Base-by-base conservation (phyloP, 2,888 invertebrate genomes). In the Acanthoscelides obtectus region DNA sequence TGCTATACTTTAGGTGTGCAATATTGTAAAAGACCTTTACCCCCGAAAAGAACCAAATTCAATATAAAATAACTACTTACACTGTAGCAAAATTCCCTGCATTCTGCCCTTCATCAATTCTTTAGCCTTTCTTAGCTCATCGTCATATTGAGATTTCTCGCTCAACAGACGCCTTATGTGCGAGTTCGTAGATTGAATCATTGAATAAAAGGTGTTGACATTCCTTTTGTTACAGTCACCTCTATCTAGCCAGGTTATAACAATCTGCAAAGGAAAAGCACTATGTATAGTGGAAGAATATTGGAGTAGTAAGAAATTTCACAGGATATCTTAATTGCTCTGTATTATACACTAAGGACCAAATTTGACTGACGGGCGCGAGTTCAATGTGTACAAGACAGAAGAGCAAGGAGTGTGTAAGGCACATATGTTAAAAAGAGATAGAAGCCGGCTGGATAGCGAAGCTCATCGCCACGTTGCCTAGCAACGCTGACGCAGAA, bases 101-200 rank as follows among this genome's bases (percentile, higher is more conserved):
- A 97, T 94, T 79, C 94, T 89, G 75, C 92, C 93, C 82, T 94
- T 93, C 86, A 95, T 92, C 78, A 93, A 89, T 80, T 96, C 95
- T 82, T 92, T 94, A 71, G 95, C 94, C 80, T 93, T 92, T 73
- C 92, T 91, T 70, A 97, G 86, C 83, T 98, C 97, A 76, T 97
- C 96, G 84, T 97, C 97, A 79, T 93, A 92, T 75, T 92, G 91
- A 73, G 91, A 89, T 86, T 97, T 97, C 82, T 98, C 97, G 77
- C 88, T 91, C 69, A 94, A 89, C 66, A 98, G 87, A 69, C 97
- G 89, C 17, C 97, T 89, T 6, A 97, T 94, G 82, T 98, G 97
- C 0, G 96, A 93, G 86, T 98, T 97, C 0, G 96, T 95, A 22
- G 95, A 94, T 86, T 98, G 97, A 74, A 98, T 94, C 96, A 98